phyloP scores from a whole-genome alignment of 2,888 invertebrate genomes.

The Silvanus unidentatus region DNA sequence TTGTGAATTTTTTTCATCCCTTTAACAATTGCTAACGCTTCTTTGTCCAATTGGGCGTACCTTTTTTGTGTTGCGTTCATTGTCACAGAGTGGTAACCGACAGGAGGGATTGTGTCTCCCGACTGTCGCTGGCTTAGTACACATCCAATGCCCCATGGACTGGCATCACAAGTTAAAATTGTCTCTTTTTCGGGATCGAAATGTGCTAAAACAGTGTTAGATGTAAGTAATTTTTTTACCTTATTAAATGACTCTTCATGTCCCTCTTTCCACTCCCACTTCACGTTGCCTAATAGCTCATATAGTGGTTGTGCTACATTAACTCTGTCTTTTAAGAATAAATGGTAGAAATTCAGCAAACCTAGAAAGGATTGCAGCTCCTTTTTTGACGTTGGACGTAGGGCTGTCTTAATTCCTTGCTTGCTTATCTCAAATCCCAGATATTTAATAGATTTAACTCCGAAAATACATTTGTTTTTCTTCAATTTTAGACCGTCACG shows the following conservation, averaged over 20 bases:
- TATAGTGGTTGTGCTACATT: neutral
- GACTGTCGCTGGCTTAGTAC: constrained; percentile 4
- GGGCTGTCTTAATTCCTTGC: neutral
- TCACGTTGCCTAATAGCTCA: neutral
- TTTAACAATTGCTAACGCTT: constrained; percentile 13
- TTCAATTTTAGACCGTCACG: neutral
- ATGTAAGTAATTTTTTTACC: constrained; percentile 4
- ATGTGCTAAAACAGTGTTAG: constrained; percentile 6
- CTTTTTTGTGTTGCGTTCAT: constrained; percentile 3
- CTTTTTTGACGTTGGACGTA: neutral
- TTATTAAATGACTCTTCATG: neutral
- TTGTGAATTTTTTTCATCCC: constrained; percentile 11
- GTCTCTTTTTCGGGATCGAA: constrained; percentile 2
- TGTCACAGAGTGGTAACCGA: constrained; percentile 2
- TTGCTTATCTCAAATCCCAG: neutral
- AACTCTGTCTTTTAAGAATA: neutral
- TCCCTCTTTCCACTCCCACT: neutral
- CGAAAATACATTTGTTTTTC: neutral
- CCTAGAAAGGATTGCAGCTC: constrained; percentile 13
- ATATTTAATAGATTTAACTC: neutral
- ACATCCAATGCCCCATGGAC: constrained; percentile 6
- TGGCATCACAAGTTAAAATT: constrained; percentile 8
- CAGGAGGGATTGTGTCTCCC: neutral
- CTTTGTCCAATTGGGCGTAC: constrained; percentile 9
- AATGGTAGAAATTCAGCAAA: constrained; percentile 8